Percentiles rank a stretch among this genome's conserved stretches.
Evolutionary conservation across 2,113 vertebrate genomes (phyloP).

Genomic region (Bolborhynchus lineola): DNA sequence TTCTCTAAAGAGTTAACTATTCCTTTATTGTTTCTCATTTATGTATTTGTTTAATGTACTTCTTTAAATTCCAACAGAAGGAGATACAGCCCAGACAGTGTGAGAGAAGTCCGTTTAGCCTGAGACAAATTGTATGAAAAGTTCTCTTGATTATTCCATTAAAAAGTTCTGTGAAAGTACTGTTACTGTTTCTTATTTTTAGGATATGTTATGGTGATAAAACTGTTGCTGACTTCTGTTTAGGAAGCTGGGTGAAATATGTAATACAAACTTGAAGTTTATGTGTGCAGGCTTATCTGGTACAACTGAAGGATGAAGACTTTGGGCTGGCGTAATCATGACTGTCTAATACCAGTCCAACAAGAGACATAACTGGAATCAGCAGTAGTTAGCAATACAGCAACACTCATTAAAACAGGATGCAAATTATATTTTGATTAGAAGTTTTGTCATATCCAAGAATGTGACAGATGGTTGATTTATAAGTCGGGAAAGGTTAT

Average conservation of each 20-base stretch:
- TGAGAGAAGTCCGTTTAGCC: background rate
- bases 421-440: slow-evolving; percentile 15
- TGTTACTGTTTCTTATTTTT: background rate
- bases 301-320: background rate
- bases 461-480: background rate
- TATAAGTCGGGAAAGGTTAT: background rate
- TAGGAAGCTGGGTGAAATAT: background rate
- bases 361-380: background rate
- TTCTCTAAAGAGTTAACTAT: background rate
- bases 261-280: background rate
- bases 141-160: background rate
- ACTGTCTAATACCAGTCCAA: background rate
- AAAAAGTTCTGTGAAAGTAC: background rate
- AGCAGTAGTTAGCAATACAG: background rate
- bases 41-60: background rate
- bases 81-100: background rate
- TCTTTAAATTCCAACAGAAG: background rate
- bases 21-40: background rate
- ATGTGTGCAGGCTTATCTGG: background rate
- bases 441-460: background rate
- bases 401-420: background rate
- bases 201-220: background rate
- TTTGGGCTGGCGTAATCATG: background rate
- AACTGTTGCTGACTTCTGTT: background rate
- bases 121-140: background rate